A percentile compares a stretch with the other conserved stretches of the same genome.
These are phyloP conservation scores for Lobophora halterata DNA, from an alignment of 2,888 invertebrate species.

Conservation along the genomic window DNA sequence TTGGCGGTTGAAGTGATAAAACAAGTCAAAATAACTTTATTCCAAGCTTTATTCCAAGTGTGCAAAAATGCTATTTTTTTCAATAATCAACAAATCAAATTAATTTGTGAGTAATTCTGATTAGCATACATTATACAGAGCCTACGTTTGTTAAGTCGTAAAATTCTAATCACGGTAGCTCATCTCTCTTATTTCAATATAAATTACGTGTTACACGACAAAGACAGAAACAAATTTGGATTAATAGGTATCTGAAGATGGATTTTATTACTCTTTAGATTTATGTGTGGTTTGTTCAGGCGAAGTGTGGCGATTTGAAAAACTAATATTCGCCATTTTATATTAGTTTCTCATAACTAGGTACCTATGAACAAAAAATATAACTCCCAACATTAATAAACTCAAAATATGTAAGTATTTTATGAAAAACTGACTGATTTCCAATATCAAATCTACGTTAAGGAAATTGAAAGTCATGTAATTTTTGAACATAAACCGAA, in stretches of 20 bases:
- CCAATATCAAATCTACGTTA: too few species aligned
- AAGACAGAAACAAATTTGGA: constrained; percentile 9
- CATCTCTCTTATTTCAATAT: constrained; percentile 21
- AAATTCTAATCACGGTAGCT: constrained; percentile 15
- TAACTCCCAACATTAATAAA: too few species aligned
- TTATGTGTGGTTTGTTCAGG: too few species aligned
- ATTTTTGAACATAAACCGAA: too few species aligned
- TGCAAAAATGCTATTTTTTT: constrained; percentile 15
- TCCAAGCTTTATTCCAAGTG: constrained; percentile 10
- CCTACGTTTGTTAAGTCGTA: constrained; percentile 10
- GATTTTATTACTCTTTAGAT: too few species aligned
- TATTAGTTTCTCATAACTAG: too few species aligned
- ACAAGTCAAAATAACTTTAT: constrained; percentile 22
- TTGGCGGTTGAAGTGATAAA: constrained; percentile 4
- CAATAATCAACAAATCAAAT: constrained; percentile 18
- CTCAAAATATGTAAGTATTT: too few species aligned
- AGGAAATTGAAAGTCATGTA: too few species aligned
- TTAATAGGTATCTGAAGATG: constrained; percentile 1
- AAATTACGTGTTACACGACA: constrained; percentile 13
- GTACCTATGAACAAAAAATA: too few species aligned
- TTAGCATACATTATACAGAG: constrained; percentile 15
- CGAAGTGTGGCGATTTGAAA: too few species aligned
- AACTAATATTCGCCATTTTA: too few species aligned
- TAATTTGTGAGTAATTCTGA: constrained; percentile 16
- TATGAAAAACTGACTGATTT: too few species aligned